Base-by-base conservation (phyloP, 1,140 invertebrate species). In the Drosophila eugracilis region DNA sequence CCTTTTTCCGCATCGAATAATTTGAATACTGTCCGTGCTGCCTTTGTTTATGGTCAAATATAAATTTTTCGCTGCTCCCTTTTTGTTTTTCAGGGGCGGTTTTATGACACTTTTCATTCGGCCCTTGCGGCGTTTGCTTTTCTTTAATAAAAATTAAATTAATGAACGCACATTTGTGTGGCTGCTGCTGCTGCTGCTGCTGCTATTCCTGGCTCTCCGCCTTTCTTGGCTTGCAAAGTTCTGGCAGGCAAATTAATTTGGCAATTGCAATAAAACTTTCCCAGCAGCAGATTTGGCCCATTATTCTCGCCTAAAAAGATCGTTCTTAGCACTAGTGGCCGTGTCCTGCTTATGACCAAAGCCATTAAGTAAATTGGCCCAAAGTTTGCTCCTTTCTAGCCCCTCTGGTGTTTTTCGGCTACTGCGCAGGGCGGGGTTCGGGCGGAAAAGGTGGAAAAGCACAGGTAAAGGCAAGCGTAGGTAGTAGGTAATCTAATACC, bases 131-230 rank as follows among this genome's bases (percentile, higher is more conserved):
- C 39, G 24, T 60, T 39, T 57, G 52, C 34, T 42, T 62, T 47
- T 36, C 57, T 62, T 65, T 69, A 69, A 69, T 67, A 69, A 69
- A 69, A 69, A 69, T 69, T 53, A 69, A 69, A 69, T 69, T 69
- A 69, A 69, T 69, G 65, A 69, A 69, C 45, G 65, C 62, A 69
- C 65, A 69, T 69, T 69, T 69, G 65, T 66, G 65, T 26, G 37
- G 17, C 49, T 34, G 7, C 9, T 10, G 49, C 9, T 1, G 12
- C 30, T 32, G 9, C 9, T n/a, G n/a, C n/a, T n/a, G n/a, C n/a
- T n/a, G n/a, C 21, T 22, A 3, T 6, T 22, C 21, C 6, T 22
- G 17, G 3, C 39, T 22, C 19, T 42, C 37, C 37, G n/a, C n/a
- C n/a, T 42, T 19, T 19, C 7, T 45, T 24, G 39, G 32, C 52